A percentile compares a stretch with the other conserved stretches of the same genome.
Conservation (phyloP, 2,888 invertebrate species). For the Heliconius aoede region DNA sequence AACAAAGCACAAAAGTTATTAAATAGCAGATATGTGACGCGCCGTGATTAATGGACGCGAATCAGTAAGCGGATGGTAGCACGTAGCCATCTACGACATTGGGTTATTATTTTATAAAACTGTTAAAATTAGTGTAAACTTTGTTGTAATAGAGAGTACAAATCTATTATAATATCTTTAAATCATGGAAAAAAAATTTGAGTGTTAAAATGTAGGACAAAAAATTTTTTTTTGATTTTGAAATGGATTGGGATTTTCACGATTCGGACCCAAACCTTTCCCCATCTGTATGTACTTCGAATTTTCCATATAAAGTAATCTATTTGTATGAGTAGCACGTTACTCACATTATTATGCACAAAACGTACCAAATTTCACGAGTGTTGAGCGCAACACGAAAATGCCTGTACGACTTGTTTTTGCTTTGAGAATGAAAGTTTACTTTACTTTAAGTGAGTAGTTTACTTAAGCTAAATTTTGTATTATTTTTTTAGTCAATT, state of each 20-base stretch:
- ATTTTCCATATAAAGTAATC: background rate
- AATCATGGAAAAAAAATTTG: too few relatives aligned
- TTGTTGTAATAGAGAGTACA: too few relatives aligned
- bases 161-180: too few relatives aligned
- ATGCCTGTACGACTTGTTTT: background rate
- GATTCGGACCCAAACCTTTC: too few relatives aligned
- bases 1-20: slow-evolving; percentile 4
- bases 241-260: too few relatives aligned
- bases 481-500: too few relatives aligned
- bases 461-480: background rate
- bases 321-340: background rate
- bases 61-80: background rate
- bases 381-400: slow-evolving; percentile 1
- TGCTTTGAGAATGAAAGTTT: background rate
- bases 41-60: background rate
- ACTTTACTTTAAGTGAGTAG: background rate
- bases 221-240: too few relatives aligned
- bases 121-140: too few relatives aligned
- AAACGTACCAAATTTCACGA: slow-evolving; percentile 9
- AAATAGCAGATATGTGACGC: background rate
- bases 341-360: slow-evolving; percentile 5
- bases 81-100: background rate
- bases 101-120: background rate
- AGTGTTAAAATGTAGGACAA: too few relatives aligned
- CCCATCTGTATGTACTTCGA: background rate